Percentiles rank a stretch among this genome's conserved stretches.
Evolutionary conservation across 2,797 vertebrate species (phyloP).

Genomic region (Glossophaga mutica): DNA sequence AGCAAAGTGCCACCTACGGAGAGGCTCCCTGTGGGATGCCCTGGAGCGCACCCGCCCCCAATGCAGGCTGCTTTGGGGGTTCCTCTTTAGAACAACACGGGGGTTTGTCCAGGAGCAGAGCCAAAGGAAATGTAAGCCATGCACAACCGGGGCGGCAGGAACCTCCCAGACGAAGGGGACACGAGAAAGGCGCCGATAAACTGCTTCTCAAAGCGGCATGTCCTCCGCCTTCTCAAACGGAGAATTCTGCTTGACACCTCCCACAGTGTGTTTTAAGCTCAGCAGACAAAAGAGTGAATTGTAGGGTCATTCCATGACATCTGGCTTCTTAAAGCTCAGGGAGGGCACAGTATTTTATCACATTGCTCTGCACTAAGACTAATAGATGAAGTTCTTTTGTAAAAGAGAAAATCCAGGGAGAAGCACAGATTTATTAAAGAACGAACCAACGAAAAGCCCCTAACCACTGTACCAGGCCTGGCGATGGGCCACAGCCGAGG

Average conservation of each 20-base stretch:
- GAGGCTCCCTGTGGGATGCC: slow-evolving; percentile 6
- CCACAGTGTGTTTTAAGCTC: slow-evolving; percentile 45
- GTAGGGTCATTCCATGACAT: slow-evolving; percentile 44
- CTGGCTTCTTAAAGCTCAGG: slow-evolving; percentile 23
- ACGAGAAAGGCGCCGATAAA: slow-evolving; percentile 80
- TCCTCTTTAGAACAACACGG: slow-evolving; percentile 77
- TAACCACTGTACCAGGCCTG: background rate
- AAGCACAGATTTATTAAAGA: background rate
- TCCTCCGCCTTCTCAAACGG: slow-evolving; percentile 77
- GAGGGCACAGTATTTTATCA: background rate
- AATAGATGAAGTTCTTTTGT: background rate
- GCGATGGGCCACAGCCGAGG: background rate
- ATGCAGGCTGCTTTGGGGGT: slow-evolving; percentile 42
- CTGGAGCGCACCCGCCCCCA: fast-evolving
- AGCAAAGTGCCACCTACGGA: slow-evolving; percentile 38
- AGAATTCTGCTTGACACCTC: slow-evolving; percentile 76
- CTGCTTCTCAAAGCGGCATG: slow-evolving; percentile 73
- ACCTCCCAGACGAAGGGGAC: slow-evolving; percentile 77
- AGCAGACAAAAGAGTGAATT: slow-evolving; percentile 52
- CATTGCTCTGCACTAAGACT: background rate
- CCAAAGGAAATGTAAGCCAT: slow-evolving; percentile 76
- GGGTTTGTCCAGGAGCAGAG: slow-evolving; percentile 75
- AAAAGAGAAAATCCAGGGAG: background rate
- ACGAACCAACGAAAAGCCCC: too few relatives aligned
- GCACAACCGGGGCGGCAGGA: slow-evolving; percentile 72